These are phyloP conservation scores for Eupithecia insigniata DNA, from an alignment of 2,888 invertebrate genomes.

Conservation along the genomic window DNA sequence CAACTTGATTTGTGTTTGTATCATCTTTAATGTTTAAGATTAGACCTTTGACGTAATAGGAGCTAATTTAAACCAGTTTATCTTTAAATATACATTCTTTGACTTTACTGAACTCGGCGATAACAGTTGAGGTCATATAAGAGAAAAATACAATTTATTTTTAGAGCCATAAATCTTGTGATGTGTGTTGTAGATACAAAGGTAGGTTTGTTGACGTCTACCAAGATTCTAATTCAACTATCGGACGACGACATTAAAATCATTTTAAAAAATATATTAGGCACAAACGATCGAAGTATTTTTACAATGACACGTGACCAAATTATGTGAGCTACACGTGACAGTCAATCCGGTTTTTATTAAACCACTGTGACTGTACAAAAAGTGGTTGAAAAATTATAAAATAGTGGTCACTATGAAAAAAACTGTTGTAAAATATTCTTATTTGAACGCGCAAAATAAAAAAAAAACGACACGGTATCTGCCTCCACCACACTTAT, in stretches of 20 bases:
- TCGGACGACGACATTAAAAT: not conserved
- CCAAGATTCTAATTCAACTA: not conserved
- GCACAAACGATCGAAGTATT: not conserved
- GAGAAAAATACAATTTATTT: constrained; percentile 26
- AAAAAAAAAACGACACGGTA: not conserved
- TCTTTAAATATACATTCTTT: constrained; percentile 50
- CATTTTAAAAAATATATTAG: not conserved
- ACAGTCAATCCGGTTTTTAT: not conserved
- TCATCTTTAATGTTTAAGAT: constrained; percentile 30
- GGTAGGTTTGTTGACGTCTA: constrained; percentile 2
- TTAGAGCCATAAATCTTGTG: constrained; percentile 15
- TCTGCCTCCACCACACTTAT: not conserved
- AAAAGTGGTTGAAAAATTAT: not conserved
- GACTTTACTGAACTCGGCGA: constrained; percentile 47
- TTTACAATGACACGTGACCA: not conserved
- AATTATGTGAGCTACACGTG: not conserved
- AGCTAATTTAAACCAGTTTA: constrained; percentile 51
- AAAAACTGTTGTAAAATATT: not conserved
- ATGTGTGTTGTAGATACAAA: not conserved
- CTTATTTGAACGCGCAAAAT: not conserved
- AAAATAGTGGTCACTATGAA: not conserved
- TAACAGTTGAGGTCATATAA: constrained; percentile 31
- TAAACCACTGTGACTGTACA: not conserved
- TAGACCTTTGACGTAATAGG: constrained; percentile 52
- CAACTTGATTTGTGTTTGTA: constrained; percentile 18